Evolutionary conservation across 2,113 vertebrate genomes (phyloP).

Genomic region (Alligator sinensis): DNA sequence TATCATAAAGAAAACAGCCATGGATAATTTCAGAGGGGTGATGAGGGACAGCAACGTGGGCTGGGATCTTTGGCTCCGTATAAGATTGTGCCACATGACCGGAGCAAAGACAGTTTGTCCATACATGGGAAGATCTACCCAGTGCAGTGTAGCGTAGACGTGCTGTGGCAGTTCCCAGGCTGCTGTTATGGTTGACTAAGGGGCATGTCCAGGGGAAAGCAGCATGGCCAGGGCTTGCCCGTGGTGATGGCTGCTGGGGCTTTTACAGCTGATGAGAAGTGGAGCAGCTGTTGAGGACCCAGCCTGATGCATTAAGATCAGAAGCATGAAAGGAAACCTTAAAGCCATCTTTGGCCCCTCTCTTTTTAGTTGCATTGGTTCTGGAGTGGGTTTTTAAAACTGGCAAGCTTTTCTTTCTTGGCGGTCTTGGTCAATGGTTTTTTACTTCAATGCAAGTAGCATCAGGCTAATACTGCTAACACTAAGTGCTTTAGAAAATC

Average conservation of each 20-base stretch:
- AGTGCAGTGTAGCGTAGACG: neutral
- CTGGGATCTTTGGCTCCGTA: too few species aligned
- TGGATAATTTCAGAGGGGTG: accelerated
- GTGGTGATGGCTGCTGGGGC: neutral
- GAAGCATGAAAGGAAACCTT: neutral
- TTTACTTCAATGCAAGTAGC: too few species aligned
- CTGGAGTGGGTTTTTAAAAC: too few species aligned
- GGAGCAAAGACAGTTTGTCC: neutral
- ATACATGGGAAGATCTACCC: neutral
- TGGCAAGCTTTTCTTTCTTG: too few species aligned
- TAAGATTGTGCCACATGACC: neutral
- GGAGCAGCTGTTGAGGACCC: neutral
- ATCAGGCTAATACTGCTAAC: too few species aligned
- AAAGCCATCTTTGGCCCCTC: neutral
- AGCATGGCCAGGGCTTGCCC: neutral
- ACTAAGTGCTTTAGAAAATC: neutral
- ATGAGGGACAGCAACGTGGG: too few species aligned
- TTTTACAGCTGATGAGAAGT: neutral
- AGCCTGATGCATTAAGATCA: accelerated
- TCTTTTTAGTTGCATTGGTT: neutral
- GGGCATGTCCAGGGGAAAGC: neutral
- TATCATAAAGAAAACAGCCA: neutral
- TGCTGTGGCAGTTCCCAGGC: neutral
- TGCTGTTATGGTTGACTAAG: neutral
- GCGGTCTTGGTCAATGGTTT: too few species aligned